Evolutionary conservation across 2,888 invertebrate species (phyloP), one percentile per base, ranked within the genome.

Genomic region (Phragmatobia fuliginosa): DNA sequence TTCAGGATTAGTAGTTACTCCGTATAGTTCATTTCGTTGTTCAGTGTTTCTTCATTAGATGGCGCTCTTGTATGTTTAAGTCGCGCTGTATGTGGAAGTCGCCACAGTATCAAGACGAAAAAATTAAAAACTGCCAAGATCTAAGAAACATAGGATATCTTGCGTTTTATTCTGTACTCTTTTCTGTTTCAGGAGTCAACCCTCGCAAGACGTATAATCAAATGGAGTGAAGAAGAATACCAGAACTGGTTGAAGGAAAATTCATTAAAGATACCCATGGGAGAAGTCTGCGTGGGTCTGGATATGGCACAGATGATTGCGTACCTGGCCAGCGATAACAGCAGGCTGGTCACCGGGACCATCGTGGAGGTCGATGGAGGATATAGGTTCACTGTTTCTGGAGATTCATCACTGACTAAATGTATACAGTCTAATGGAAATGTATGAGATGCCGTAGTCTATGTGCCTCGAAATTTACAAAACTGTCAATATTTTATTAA

Each of bases 251-350:
- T 87, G 56, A 11, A 14, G 14, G 60, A 7, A 1, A n/a, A 61
- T 7, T 68, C 73, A 16, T 11, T 25, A 0, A 7, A 2, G 14
- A 67, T 87, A 18, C 87, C 87, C 0, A 77, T 87, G 83, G 77
- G 83, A 0, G 66, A 69, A 28, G 78, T 60, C 33, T 85, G 86
- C 66, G 25, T 52, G 21, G 77, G 77, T 0, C 95, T 96, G 6
- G 98, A 99, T 93, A 97, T 98, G 4, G 98, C 99, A 0, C 95
- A 96, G 68, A 96, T 97, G 3, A 98, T 99, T 73, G 96, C 96
- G 7, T 98, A 98, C 89, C 94, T 99, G 66, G 98, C 98, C 14
- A 97, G 98, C 68, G 96, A 97, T 66, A 95, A 96, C 75, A 96
- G 97, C n/a, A 97, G 97, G 73, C 98, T 97, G 86, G 97, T 97